Base-by-base conservation (phyloP, 2,797 vertebrate species). In the Harpagifer antarcticus region DNA sequence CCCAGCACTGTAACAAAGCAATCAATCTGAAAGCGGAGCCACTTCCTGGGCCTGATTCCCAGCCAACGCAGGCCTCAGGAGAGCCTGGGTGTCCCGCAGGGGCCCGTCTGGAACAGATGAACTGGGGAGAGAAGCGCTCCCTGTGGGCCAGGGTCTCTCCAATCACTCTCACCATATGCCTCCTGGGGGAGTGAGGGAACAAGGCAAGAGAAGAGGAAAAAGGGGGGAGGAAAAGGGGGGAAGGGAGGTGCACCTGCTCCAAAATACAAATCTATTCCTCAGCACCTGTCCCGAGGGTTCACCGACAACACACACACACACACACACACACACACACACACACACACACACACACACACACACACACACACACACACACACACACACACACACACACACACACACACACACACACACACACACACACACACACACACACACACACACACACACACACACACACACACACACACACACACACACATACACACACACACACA, bases 131-230 rank as follows among this genome's bases (percentile, higher is more conserved):
- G 73, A 79, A 89, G 78, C 83, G 67, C 68, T 89, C 92, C 92
- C 94, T 47, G 49, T 42, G 74, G 90, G 79, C 80, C 60, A 27
- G 1, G 79, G 85, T 88, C 88, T 87, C 86, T 89, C 85, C 87
- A 91, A 93, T 93, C 92, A 91, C 89, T 90, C 90, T 79, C 86
- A 85, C 91, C 93, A 93, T 88, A 92, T 90, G 92, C 87, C 91
- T 92, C 90, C 86, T 76, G 79, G 89, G 92, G 88, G 76, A 83
- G 76, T 27, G 65, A 80, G 76, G 72, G 85, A 90, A 87, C 81
- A 86, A 84, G 87, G 72, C 69, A 20, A 57, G 60, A 78, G 73
- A 61, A 54, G 37, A 72, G 71, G 56, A 64, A 59, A 9, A 37
- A 9, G 33, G 74, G 65, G 57, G 68, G 75, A 71, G 57, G 65